Evolutionary conservation across 2,888 invertebrate genomes (phyloP).

Genomic region (Drosophila pseudotalamancana): DNA sequence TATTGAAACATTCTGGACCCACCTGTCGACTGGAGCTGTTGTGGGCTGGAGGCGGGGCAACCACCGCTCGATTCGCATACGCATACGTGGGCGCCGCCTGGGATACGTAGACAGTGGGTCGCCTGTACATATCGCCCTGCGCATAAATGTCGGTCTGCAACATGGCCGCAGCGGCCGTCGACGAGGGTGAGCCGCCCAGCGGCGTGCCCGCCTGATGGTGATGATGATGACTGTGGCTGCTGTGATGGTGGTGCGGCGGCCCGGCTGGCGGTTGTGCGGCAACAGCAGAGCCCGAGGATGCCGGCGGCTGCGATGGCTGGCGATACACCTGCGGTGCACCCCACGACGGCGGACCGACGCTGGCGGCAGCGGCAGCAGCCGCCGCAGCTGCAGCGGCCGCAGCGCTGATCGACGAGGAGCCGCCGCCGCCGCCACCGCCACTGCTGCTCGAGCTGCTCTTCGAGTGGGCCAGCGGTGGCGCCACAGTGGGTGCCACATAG

Average conservation of each 20-base stretch:
- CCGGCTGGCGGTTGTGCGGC: constrained; percentile 43
- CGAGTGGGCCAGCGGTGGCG: constrained; percentile 84
- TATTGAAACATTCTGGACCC: constrained; percentile 21
- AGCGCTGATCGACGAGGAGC: constrained; percentile 72
- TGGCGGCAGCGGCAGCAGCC: constrained; percentile 78
- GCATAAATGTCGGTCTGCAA: constrained; percentile 84
- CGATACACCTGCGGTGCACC: constrained; percentile 84
- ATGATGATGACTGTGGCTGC: constrained; percentile 63
- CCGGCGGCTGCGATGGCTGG: constrained; percentile 73
- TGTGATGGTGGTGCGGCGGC: constrained; percentile 63
- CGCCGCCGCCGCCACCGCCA: constrained; percentile 77
- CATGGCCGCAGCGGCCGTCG: constrained; percentile 80
- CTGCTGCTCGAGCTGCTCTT: constrained; percentile 82
- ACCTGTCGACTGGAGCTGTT: constrained; percentile 85
- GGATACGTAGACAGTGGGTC: constrained; percentile 89
- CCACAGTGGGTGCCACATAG: constrained; percentile 72
- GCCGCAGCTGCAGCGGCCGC: constrained; percentile 78
- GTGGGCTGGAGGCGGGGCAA: constrained; percentile 84
- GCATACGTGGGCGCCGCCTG: constrained; percentile 84
- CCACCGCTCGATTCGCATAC: constrained; percentile 82
- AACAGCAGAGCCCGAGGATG: constrained; percentile 31
- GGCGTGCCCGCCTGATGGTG: constrained; percentile 86
- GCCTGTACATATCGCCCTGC: constrained; percentile 87
- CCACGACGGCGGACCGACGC: constrained; percentile 83
- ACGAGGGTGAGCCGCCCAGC: constrained; percentile 83